These are phyloP conservation scores for Parelbella ahira DNA, from an alignment of 2,888 invertebrate genomes.

Conservation along the genomic window DNA sequence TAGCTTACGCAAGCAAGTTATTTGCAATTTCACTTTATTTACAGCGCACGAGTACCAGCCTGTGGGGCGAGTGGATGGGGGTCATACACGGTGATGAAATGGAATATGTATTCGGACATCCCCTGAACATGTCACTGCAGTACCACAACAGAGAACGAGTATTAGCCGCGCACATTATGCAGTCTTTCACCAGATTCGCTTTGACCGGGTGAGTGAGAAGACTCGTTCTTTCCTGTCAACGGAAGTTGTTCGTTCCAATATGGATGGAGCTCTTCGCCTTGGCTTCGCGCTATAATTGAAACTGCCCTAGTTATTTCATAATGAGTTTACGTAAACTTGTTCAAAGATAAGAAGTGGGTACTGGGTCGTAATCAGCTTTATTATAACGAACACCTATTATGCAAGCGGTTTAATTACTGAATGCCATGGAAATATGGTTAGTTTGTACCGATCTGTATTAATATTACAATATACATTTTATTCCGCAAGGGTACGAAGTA, in stretches of 20 bases:
- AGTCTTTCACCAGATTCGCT: constrained; percentile 95
- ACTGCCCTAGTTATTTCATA: constrained; percentile 13
- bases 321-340: constrained; percentile 17
- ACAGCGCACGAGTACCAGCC: constrained; percentile 93
- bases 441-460: no score
- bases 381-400: not conserved
- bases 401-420: no score
- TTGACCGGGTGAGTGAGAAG: constrained; percentile 89
- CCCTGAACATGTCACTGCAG: constrained; percentile 91
- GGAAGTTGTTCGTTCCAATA: constrained; percentile 20
- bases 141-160: constrained; percentile 93
- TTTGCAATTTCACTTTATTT: constrained; percentile 45
- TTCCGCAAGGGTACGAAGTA: no score
- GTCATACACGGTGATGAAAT: constrained; percentile 99
- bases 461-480: no score
- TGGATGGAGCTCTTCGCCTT: constrained; percentile 15
- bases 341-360: constrained; percentile 4
- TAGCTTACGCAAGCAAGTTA: constrained; percentile 23
- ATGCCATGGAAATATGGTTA: no score
- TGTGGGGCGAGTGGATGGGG: constrained; percentile 99
- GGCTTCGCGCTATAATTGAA: constrained; percentile 11
- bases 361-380: constrained; percentile 8
- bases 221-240: constrained; percentile 17
- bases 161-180: constrained; percentile 94
- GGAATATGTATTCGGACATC: constrained; percentile 98